phyloP scores from a whole-genome alignment of 2,797 vertebrate genomes.

The Chiroxiphia lanceolata region DNA sequence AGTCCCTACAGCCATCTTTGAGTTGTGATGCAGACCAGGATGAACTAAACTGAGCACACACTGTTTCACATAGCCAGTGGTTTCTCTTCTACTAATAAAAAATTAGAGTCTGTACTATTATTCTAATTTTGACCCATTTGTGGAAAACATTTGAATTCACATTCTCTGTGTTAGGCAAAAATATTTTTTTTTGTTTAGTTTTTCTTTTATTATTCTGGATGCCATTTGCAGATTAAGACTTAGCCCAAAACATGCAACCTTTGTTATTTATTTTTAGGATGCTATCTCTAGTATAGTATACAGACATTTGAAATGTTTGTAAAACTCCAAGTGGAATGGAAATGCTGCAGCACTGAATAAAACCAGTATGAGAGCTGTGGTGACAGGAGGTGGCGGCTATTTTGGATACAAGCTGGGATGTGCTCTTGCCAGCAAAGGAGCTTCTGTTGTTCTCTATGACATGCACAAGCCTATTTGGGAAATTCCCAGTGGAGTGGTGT shows the following conservation, averaged over 20 bases:
- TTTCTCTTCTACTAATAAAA: background rate
- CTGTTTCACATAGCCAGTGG: background rate
- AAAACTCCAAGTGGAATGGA: background rate
- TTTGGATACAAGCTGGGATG: constrained; percentile 89
- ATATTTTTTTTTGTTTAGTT: background rate
- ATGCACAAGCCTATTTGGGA: constrained; percentile 79
- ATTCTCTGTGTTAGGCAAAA: background rate
- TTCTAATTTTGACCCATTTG: background rate
- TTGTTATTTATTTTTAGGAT: background rate
- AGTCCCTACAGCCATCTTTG: background rate
- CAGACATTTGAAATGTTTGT: background rate
- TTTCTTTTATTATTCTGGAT: background rate
- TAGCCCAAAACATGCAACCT: background rate
- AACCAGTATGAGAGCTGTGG: constrained; percentile 78
- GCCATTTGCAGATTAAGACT: background rate
- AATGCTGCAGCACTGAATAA: background rate
- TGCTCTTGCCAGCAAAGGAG: constrained; percentile 80
- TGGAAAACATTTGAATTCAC: background rate
- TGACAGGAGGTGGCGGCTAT: constrained; percentile 92
- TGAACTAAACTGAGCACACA: background rate
- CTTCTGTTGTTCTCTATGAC: constrained; percentile 87
- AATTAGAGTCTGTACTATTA: background rate
- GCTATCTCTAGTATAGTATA: background rate
- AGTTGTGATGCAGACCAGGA: background rate
- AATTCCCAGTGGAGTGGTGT: constrained; percentile 77